phyloP scores from a whole-genome alignment of 2,888 invertebrate genomes.

The Rhopalosiphum nymphaeae region DNA sequence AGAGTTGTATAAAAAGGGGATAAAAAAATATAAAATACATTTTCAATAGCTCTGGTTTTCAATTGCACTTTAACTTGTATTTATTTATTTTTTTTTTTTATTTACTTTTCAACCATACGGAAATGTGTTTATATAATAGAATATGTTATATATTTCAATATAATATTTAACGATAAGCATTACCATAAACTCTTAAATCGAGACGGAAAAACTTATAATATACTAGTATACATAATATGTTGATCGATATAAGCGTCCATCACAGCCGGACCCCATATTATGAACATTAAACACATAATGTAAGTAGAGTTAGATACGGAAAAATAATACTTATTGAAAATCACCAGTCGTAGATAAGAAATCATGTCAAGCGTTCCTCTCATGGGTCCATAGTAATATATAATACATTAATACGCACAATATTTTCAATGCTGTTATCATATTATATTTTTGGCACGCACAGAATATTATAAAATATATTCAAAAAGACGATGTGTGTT shows the following conservation, averaged over 20 bases:
- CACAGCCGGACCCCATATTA: neutral
- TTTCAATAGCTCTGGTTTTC: neutral
- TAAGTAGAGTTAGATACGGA: neutral
- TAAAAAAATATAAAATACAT: neutral
- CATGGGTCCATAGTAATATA: neutral
- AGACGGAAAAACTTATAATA: neutral
- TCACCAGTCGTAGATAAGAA: neutral
- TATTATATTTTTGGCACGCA: neutral
- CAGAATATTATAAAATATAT: too few species aligned
- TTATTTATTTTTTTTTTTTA: neutral
- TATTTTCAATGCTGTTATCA: too few species aligned
- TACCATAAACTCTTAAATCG: neutral
- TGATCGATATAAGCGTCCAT: neutral
- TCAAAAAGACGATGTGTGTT: neutral
- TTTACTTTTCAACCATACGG: neutral
- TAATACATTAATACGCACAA: neutral
- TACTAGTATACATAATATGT: neutral
- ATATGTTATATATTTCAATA: neutral
- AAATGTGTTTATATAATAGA: neutral
- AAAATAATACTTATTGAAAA: neutral
- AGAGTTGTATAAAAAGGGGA: neutral
- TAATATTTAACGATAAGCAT: neutral
- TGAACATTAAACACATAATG: neutral
- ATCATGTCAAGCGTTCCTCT: neutral
- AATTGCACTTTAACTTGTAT: constrained; percentile 24